phyloP scores from a whole-genome alignment of 2,797 vertebrate species.

The Vireo griseus region DNA sequence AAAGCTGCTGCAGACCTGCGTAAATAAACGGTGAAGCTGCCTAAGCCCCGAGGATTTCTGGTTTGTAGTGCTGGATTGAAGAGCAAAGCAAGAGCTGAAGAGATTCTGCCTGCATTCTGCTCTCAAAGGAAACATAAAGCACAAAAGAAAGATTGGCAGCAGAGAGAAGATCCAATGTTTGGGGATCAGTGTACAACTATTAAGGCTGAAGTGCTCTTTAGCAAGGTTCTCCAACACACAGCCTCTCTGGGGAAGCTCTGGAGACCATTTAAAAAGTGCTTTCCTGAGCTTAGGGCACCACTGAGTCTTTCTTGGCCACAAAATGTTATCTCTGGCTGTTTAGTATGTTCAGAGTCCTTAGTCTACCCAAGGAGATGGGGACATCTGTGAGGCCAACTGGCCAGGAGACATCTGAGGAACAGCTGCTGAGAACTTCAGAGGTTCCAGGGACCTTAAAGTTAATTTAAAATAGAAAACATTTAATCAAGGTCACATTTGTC shows the following conservation, averaged over 20 bases:
- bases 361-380: not conserved
- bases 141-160: not conserved
- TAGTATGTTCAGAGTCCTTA: not conserved
- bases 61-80: not conserved
- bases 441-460: conserved; percentile 31
- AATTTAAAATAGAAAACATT: conserved; percentile 60
- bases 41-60: conserved; percentile 3
- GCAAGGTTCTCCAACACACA: not conserved
- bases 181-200: not conserved
- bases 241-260: not conserved
- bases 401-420: conserved; percentile 48
- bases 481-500: conserved; percentile 51
- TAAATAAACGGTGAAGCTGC: conserved; percentile 13
- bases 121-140: not conserved
- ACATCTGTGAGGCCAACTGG: conserved; percentile 25
- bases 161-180: not conserved
- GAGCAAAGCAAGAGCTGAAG: not conserved
- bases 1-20: not conserved
- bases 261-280: not conserved
- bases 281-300: not conserved
- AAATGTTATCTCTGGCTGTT: not conserved
- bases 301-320: not conserved
- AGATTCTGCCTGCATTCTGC: not conserved
- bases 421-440: conserved; percentile 48
- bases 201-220: not conserved